Conservation (phyloP, 2,797 vertebrate genomes). For the Diceros bicornis region DNA sequence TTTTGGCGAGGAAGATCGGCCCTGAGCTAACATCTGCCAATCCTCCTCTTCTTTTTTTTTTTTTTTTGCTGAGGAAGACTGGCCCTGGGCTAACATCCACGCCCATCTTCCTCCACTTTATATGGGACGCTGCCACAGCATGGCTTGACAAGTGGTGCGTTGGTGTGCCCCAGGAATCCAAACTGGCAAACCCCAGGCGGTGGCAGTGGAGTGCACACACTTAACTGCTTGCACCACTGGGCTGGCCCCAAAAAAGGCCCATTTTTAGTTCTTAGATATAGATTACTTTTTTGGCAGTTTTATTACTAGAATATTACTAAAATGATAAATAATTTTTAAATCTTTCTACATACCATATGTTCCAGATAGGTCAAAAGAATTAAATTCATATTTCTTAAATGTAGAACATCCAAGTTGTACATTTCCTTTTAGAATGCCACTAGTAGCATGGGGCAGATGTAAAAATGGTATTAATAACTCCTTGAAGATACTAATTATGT, state of each 20-base stretch:
- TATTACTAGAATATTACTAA: conserved; percentile 30
- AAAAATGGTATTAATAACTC: conserved; percentile 45
- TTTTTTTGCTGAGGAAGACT: too few relatives aligned
- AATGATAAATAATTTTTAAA: conserved; percentile 50
- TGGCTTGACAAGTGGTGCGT: too few relatives aligned
- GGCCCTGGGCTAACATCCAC: too few relatives aligned
- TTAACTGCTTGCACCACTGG: too few relatives aligned
- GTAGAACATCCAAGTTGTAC: background rate
- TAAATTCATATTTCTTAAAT: conserved; percentile 37
- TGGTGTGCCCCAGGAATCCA: too few relatives aligned
- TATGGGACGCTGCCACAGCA: too few relatives aligned
- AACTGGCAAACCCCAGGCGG: too few relatives aligned
- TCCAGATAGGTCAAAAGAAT: conserved; percentile 36
- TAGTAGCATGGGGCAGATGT: background rate
- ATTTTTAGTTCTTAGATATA: background rate
- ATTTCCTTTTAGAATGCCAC: conserved; percentile 34
- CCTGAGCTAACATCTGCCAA: too few relatives aligned
- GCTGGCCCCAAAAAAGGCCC: background rate
- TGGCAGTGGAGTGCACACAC: too few relatives aligned
- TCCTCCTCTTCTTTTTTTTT: too few relatives aligned
- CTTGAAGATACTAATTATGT: background rate
- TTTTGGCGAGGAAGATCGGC: too few relatives aligned
- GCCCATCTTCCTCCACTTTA: too few relatives aligned
- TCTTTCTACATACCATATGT: background rate
- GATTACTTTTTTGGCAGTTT: background rate